phyloP scores from a whole-genome alignment of 1,140 invertebrate genomes.

The Papilio aristodemus region DNA sequence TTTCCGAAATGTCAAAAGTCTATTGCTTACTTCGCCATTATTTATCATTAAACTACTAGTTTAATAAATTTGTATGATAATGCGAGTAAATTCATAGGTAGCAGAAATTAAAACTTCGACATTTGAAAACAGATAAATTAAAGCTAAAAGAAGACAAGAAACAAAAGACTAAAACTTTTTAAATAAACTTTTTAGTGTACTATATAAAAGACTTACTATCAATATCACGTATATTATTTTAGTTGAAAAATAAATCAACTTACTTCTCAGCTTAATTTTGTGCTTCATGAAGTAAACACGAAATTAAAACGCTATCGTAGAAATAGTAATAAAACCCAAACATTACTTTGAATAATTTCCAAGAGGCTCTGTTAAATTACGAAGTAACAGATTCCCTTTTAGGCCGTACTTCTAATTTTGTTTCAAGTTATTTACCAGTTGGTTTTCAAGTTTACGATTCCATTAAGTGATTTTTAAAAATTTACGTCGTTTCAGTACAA shows the following conservation, averaged over 20 bases:
- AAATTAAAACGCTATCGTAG: constrained; percentile 8
- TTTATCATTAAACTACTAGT: too few relatives aligned
- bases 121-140: too few relatives aligned
- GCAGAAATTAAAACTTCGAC: too few relatives aligned
- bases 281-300: constrained; percentile 5
- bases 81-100: too few relatives aligned
- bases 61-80: too few relatives aligned
- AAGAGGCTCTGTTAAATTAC: background rate
- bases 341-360: constrained; percentile 10
- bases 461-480: background rate
- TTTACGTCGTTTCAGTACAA: background rate
- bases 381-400: constrained; percentile 12
- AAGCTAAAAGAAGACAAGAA: too few relatives aligned
- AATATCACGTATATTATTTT: background rate
- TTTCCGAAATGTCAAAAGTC: too few relatives aligned
- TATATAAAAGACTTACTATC: background rate
- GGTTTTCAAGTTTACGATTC: background rate
- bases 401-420: constrained; percentile 1
- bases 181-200: too few relatives aligned
- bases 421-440: background rate
- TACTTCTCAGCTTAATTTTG: background rate
- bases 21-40: too few relatives aligned
- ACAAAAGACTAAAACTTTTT: too few relatives aligned
- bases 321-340: constrained; percentile 12
- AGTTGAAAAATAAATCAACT: background rate